These are phyloP conservation scores for Tonatia bakeri DNA, from an alignment of 2,113 vertebrate genomes.

Conservation along the genomic window DNA sequence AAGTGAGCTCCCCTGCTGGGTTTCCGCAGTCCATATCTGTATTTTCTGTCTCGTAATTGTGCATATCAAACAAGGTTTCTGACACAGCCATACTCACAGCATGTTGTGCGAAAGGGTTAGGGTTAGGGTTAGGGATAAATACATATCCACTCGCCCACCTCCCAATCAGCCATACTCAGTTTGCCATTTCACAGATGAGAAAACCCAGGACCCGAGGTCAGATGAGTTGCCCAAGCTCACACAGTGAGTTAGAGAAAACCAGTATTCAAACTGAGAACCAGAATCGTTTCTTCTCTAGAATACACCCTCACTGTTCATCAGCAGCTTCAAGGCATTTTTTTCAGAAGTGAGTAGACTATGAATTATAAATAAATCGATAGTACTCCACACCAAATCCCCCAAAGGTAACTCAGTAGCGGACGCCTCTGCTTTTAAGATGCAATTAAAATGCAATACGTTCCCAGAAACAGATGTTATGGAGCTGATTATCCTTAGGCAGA, in stretches of 20 bases:
- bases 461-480: constrained; percentile 49
- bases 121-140: neutral
- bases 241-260: neutral
- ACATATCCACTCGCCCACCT: neutral
- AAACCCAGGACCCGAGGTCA: neutral
- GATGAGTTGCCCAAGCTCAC: neutral
- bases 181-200: neutral
- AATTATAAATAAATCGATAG: constrained; percentile 67
- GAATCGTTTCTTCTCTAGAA: neutral
- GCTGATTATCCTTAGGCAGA: neutral
- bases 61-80: neutral
- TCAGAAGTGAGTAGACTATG: constrained; percentile 10
- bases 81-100: neutral
- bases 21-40: neutral
- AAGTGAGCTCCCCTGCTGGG: neutral
- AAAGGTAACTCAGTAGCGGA: constrained; percentile 44
- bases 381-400: constrained; percentile 42
- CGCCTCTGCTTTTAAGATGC: constrained; percentile 19
- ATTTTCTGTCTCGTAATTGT: neutral
- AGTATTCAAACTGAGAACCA: neutral
- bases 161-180: fast-evolving
- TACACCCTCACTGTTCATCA: neutral
- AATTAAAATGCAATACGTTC: constrained; percentile 57
- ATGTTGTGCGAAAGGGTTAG: neutral
- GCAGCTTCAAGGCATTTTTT: neutral